Evolutionary conservation across 1,140 invertebrate genomes (phyloP).

Genomic region (Lethocerus indicus): DNA sequence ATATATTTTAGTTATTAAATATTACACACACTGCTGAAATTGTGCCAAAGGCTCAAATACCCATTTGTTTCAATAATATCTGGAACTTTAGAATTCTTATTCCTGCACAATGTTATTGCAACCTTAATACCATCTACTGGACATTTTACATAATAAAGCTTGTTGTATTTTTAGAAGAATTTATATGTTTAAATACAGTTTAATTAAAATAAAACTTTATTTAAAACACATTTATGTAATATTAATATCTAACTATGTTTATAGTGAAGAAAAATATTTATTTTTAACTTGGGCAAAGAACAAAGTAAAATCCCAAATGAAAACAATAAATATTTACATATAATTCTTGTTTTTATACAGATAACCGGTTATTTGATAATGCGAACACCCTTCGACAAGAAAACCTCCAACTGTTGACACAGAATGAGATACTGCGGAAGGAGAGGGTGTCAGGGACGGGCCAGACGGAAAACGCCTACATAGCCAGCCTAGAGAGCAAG

Average conservation of each 20-base stretch:
- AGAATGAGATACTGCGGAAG: conserved; percentile 61
- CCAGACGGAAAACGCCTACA: conserved; percentile 25
- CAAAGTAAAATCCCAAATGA: not conserved
- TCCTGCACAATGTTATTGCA: too few relatives aligned
- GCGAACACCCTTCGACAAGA: conserved; percentile 56
- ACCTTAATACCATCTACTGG: too few relatives aligned
- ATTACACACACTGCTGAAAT: too few relatives aligned
- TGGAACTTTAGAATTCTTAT: too few relatives aligned
- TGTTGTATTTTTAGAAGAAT: not conserved
- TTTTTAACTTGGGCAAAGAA: not conserved
- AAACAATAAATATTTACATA: not conserved
- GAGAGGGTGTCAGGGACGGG: conserved; percentile 25
- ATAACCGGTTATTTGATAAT: conserved; percentile 73
- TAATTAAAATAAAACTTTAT: not conserved
- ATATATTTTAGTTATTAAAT: too few relatives aligned
- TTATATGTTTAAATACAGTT: not conserved
- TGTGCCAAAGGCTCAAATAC: too few relatives aligned
- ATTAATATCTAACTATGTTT: conserved; percentile 1
- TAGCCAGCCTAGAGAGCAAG: conserved; percentile 64
- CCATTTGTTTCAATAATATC: too few relatives aligned
- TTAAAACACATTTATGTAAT: not conserved
- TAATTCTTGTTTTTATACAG: conserved; percentile 34
- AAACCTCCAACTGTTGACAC: conserved; percentile 65
- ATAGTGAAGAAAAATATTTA: not conserved
- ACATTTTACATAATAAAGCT: too few relatives aligned